Base-by-base conservation (phyloP, 1,140 invertebrate genomes). In the Pseudomyrmex sp. region DNA sequence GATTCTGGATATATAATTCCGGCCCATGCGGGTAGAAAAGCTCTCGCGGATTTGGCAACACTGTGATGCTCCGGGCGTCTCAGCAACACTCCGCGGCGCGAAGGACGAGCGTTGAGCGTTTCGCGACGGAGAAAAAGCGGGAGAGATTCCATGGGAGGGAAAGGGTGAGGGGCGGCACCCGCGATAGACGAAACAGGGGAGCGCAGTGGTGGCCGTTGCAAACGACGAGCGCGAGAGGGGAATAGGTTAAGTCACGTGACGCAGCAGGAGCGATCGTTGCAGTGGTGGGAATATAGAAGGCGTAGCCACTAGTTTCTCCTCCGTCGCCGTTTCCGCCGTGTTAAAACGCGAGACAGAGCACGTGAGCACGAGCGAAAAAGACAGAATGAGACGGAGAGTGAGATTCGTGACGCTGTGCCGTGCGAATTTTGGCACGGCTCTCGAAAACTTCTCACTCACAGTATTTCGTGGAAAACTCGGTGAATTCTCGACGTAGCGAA, bases 361-460 rank as follows among this genome's bases (percentile, higher is more conserved):
- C 7, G 18, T 18, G 44, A 70, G 35, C 5, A 35, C 48, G 46
- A 74, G 69, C 15, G 26, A 82, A n/a, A 52, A 18, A 26, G 50
- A 13, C 18, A 12, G 62, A 61, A 4, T 4, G 54, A 23, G 35
- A 26, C 26, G 12, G 15, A 62, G 62, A 54, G 87, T 82, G 76
- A 83, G 44, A 76, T 50, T 72, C 82, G 82, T 90, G 87, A 87
- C 89, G 86, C 88, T 91, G 83, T 84, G 77, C 86, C 89, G 92
- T 92, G 92, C 90, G 91, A 93, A 93, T 92, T 92, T 93, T 91
- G 91, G 90, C 92, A 92, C 92, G 83, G 89, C 90, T 90, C 88
- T 89, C 87, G 84, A 88, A 91, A 91, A 93, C 89, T 89, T 90
- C 87, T 88, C 86, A 90, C 85, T 88, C 85, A 66, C 54, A 83